Evolutionary conservation across 2,888 invertebrate species (phyloP).

Genomic region (Gari tellinella): DNA sequence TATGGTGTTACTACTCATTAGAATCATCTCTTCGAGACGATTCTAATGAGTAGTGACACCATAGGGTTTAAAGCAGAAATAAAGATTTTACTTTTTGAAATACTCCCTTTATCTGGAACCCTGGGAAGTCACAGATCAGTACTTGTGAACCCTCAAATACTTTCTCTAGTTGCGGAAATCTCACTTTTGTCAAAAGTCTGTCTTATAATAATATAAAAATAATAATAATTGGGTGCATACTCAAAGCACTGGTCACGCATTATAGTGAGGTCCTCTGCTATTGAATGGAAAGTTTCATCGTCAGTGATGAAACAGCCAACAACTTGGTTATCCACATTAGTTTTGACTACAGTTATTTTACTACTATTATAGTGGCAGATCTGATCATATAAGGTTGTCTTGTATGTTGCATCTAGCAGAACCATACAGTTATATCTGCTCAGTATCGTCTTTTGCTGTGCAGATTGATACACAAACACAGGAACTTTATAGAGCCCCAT

Average conservation of each 20-base stretch:
- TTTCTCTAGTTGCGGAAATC: neutral
- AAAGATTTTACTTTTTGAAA: too few species aligned
- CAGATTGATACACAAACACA: slow-evolving; percentile 13
- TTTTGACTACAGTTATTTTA: slow-evolving; percentile 15
- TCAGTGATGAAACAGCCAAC: slow-evolving; percentile 11
- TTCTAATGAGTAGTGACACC: too few species aligned
- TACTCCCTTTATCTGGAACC: too few species aligned
- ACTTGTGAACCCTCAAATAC: too few species aligned
- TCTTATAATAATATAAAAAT: too few species aligned
- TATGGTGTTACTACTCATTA: too few species aligned
- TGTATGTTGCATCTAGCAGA: slow-evolving; percentile 27
- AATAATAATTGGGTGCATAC: slow-evolving; percentile 2
- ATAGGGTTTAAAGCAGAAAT: too few species aligned
- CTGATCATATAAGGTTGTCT: slow-evolving; percentile 15
- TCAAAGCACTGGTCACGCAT: neutral
- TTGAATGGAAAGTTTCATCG: slow-evolving; percentile 2
- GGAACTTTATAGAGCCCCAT: neutral
- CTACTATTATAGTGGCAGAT: slow-evolving; percentile 25
- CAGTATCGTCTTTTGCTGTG: slow-evolving; percentile 7
- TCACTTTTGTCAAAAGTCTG: slow-evolving; percentile 18
- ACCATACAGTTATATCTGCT: slow-evolving; percentile 3
- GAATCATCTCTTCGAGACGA: too few species aligned
- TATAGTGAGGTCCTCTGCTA: slow-evolving; percentile 4
- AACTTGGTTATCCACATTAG: slow-evolving; percentile 30
- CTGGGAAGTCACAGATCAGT: too few species aligned